phyloP scores from a whole-genome alignment of 2,888 invertebrate genomes.

The Rhagium mordax region DNA sequence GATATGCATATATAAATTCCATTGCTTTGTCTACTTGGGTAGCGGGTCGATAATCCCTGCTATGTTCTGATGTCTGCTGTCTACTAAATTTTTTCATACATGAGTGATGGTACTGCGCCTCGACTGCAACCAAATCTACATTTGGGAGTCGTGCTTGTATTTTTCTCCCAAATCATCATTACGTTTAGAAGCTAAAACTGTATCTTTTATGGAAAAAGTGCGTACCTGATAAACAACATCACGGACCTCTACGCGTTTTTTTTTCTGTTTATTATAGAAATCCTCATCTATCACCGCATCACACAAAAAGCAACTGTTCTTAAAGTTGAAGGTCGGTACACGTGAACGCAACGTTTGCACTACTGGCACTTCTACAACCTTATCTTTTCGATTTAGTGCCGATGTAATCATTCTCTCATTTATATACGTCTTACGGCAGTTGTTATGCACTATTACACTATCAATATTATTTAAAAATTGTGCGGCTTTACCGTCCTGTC shows the following conservation, averaged over 20 bases:
- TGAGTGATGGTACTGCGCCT: constrained; percentile 28
- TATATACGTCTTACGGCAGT: constrained; percentile 31
- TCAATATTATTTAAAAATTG: not conserved
- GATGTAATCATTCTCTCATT: constrained; percentile 36
- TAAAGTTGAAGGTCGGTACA: constrained; percentile 10
- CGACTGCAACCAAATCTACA: constrained; percentile 25
- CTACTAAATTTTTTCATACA: constrained; percentile 40
- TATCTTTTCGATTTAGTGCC: constrained; percentile 26
- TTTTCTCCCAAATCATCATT: constrained; percentile 39
- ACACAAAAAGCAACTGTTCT: constrained; percentile 41
- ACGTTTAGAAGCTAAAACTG: constrained; percentile 42
- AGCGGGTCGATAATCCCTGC: constrained; percentile 21
- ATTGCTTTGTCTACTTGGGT: not conserved
- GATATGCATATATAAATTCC: not conserved
- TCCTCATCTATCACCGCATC: constrained; percentile 35
- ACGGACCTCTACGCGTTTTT: constrained; percentile 38
- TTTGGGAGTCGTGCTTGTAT: constrained; percentile 23
- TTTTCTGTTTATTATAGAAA: constrained; percentile 36
- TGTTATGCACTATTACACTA: constrained; percentile 22
- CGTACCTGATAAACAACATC: constrained; percentile 46
- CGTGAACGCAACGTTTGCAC: constrained; percentile 10
- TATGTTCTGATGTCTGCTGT: constrained; percentile 25
- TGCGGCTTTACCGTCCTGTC: not conserved
- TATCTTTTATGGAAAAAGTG: constrained; percentile 48
- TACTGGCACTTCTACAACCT: constrained; percentile 24